These are phyloP conservation scores for Ectemnius cavifrons DNA, from an alignment of 2,888 invertebrate species.

Conservation along the genomic window DNA sequence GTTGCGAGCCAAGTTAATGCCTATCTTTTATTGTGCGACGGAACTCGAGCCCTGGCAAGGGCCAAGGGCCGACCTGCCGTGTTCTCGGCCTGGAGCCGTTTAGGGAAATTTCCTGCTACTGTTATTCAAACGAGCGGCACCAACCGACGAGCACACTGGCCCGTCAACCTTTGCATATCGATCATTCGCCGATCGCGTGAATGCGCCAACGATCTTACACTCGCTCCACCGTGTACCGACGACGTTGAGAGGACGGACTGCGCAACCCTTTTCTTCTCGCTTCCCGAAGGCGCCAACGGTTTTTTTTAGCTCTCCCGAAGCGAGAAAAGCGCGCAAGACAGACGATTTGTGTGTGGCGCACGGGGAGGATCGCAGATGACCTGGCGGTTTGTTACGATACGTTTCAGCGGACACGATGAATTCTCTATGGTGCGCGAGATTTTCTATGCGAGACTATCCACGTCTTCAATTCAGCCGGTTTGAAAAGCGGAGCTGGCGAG, in stretches of 20 bases:
- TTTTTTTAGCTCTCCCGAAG: constrained; percentile 49
- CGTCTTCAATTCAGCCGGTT: no score
- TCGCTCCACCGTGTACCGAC: not conserved
- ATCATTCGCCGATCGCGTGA: constrained; percentile 74
- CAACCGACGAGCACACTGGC: constrained; percentile 64
- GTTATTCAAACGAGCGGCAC: constrained; percentile 76
- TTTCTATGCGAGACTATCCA: not conserved
- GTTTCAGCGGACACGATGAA: not conserved
- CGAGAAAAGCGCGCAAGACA: no score
- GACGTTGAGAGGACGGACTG: constrained; percentile 6
- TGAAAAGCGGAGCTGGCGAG: constrained; percentile 1
- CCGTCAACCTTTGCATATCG: constrained; percentile 73
- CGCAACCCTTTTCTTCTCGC: constrained; percentile 58
- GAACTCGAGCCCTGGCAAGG: constrained; percentile 64
- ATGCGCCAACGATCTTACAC: constrained; percentile 52
- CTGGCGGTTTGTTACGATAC: constrained; percentile 1
- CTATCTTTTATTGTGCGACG: constrained; percentile 76
- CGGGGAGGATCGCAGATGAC: not conserved
- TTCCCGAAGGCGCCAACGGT: constrained; percentile 63
- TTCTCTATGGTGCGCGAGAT: constrained; percentile 4
- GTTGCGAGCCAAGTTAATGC: constrained; percentile 65
- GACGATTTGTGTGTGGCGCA: no score
- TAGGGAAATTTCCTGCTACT: constrained; percentile 76
- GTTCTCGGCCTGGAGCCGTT: constrained; percentile 71
- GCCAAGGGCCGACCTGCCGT: constrained; percentile 55